These are phyloP conservation scores for Ciconia boyciana DNA, from an alignment of 2,113 vertebrate species.

Conservation along the genomic window DNA sequence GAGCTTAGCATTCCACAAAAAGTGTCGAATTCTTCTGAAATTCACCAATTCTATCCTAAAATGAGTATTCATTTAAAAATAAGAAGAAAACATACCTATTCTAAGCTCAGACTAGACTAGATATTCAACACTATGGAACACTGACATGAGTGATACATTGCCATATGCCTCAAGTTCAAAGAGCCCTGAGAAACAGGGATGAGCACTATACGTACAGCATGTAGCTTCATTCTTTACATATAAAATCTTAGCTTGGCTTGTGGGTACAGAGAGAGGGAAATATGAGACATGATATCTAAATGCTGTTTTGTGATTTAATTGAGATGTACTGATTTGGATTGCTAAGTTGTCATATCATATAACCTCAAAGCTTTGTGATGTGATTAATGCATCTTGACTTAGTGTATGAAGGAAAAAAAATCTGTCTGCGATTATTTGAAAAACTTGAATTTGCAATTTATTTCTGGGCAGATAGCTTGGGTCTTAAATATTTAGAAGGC, in stretches of 20 bases:
- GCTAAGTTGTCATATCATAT: neutral
- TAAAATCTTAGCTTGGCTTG: neutral
- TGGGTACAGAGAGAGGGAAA: neutral
- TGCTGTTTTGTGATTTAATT: neutral
- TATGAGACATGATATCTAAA: neutral
- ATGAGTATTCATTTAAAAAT: neutral
- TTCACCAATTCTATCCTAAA: neutral
- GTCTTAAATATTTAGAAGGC: neutral
- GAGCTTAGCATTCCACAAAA: neutral
- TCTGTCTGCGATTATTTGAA: neutral
- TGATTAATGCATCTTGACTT: neutral
- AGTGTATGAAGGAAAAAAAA: neutral
- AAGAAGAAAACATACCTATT: neutral
- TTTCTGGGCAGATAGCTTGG: neutral
- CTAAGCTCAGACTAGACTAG: neutral
- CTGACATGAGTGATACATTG: neutral
- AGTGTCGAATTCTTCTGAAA: neutral
- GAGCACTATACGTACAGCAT: neutral
- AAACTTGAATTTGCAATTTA: neutral
- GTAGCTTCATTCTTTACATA: neutral
- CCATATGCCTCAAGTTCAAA: neutral
- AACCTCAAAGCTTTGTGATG: neutral
- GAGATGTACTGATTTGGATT: neutral
- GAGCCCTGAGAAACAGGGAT: neutral
- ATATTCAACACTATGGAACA: neutral